Conservation (phyloP, 2,797 vertebrate genomes). For the Sebastes taczanowskii region DNA sequence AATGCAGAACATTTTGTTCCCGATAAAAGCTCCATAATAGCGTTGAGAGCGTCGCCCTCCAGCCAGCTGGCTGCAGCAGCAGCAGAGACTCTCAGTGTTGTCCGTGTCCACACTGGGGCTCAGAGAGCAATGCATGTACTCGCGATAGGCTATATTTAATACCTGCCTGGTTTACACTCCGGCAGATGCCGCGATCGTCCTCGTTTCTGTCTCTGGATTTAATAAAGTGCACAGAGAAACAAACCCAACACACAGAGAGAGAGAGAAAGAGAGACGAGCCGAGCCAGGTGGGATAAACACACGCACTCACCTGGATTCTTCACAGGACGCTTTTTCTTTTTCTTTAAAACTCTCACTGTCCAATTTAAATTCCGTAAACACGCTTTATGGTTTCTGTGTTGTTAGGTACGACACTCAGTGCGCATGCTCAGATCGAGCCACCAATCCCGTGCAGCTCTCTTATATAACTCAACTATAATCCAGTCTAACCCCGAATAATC, state of each 20-base stretch:
- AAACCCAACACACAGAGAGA: background rate
- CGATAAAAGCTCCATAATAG: background rate
- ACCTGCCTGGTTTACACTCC: background rate
- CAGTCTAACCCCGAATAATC: background rate
- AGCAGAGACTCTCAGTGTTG: background rate
- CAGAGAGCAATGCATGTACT: background rate
- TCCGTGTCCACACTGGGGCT: rapidly evolving
- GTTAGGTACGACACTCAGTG: slow-evolving; percentile 1
- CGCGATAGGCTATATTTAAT: background rate
- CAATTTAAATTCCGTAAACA: slow-evolving; percentile 13
- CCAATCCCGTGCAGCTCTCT: slow-evolving; percentile 30
- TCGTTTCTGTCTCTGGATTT: background rate
- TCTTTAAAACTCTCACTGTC: background rate
- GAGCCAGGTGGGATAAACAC: background rate
- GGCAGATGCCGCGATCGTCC: slow-evolving; percentile 3
- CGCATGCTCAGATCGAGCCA: slow-evolving; percentile 40
- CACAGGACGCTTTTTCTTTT: background rate
- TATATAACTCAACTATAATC: slow-evolving; percentile 44
- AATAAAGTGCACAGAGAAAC: background rate
- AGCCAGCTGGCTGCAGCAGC: background rate
- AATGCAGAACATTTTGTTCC: slow-evolving; percentile 37
- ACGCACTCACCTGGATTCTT: slow-evolving; percentile 29
- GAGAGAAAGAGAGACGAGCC: background rate
- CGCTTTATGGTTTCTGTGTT: background rate
- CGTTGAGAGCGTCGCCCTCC: background rate